Base-by-base conservation (phyloP, 2,113 vertebrate genomes). In the Ameiurus melas region DNA sequence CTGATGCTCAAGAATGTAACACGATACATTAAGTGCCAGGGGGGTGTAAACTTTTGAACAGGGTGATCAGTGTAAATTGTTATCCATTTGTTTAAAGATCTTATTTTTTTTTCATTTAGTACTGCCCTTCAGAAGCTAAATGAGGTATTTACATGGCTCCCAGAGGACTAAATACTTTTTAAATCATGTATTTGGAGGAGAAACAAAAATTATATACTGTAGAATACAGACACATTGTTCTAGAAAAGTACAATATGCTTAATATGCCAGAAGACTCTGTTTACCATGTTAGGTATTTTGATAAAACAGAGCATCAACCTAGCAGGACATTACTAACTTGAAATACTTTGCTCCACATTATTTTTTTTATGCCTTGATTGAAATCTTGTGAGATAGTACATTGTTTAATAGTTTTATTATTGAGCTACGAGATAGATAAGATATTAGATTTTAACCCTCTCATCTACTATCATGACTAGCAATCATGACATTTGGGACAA, bases 401-500 rank as follows among this genome's bases (percentile, higher is more conserved):
- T 78, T 77, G 73, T n/a, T 78, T 33, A 78, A 53, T 51, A 51
- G 75, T 27, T 51, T 47, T 22, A 27, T 47, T n/a, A 78, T 16
- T n/a, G 43, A 53, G 73, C 20, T 77, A 1, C 1, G 20, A 14
- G 20, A 20, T 71, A 9, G 19, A 30, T 30, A 16, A 19, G 19
- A 30, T 30, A 16, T 53, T n/a, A 4, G 47, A 16, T 55, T 79
- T 55, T 30, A 55, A 27, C 19, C 6, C 2, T 33, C 53, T 0
- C 0, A 57, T 80, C 27, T 33, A 20, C 33, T 80, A 33, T n/a
- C 51, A 80, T 33, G 17, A 33, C 17, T 8, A 20, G 22, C n/a
- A 58, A 58, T 55, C 5, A 80, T 80, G 51, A 80, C 43, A 78
- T 78, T 47, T 78, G 75, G 73, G 73, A 51, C 51, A 30, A 80